phyloP scores from a whole-genome alignment of 2,113 vertebrate species.

The Collichthys lucidus region DNA sequence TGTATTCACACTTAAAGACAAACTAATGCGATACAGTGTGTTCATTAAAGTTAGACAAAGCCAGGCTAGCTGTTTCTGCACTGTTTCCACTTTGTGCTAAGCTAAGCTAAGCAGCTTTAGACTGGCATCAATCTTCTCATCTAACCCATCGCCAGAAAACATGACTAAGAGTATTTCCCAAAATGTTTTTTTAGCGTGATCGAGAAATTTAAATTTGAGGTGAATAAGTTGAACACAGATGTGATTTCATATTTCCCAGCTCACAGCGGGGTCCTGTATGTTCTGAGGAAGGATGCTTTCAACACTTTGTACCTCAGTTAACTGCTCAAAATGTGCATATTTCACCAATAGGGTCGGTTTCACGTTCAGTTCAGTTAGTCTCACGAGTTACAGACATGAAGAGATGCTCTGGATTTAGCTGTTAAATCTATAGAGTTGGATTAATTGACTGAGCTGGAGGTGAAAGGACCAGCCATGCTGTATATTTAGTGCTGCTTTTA shows the following conservation, averaged over 20 bases:
- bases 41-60: background rate
- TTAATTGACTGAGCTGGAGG: constrained; percentile 28
- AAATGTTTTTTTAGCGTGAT: background rate
- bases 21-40: background rate
- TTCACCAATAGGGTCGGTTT: background rate
- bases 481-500: constrained; percentile 47
- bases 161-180: too few species aligned
- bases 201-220: background rate
- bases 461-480: constrained; percentile 18
- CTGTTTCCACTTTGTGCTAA: background rate
- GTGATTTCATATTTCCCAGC: constrained; percentile 21
- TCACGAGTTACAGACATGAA: background rate
- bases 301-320: constrained; percentile 51
- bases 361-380: constrained; percentile 26
- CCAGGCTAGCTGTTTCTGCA: background rate
- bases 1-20: background rate
- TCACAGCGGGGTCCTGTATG: constrained; percentile 11
- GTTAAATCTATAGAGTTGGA: background rate
- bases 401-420: background rate
- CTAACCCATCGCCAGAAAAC: too few species aligned
- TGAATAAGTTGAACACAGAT: background rate
- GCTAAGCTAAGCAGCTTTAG: background rate
- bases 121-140: background rate
- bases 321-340: constrained; percentile 14
- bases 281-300: constrained; percentile 15